Conservation (phyloP, 1,140 invertebrate species). For the Scaptodrosophila lebanonensis region DNA sequence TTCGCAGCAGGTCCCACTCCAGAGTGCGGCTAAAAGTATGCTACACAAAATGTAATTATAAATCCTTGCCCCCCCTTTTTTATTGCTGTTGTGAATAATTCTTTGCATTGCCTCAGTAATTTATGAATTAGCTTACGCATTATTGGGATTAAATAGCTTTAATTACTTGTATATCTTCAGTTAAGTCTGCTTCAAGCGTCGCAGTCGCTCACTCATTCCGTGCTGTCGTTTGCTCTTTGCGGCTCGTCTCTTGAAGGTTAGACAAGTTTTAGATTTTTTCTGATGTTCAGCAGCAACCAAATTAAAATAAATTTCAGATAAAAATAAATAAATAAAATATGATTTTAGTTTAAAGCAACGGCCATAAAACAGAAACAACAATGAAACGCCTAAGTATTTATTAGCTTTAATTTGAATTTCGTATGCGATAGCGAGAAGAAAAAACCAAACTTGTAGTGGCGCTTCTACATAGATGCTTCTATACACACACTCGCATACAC, state of each 20-base stretch:
- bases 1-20: too few species aligned
- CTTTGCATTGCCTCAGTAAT: too few species aligned
- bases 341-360: slow-evolving; percentile 27
- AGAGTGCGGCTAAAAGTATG: slow-evolving; percentile 6
- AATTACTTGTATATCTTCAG: too few species aligned
- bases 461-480: slow-evolving; percentile 70
- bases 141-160: too few species aligned
- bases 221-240: slow-evolving; percentile 11
- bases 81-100: too few species aligned
- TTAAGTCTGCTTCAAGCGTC: too few species aligned
- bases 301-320: slow-evolving; percentile 63
- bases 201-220: too few species aligned
- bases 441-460: slow-evolving; percentile 60
- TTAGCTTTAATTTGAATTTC: slow-evolving; percentile 73
- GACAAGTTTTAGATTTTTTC: slow-evolving; percentile 54
- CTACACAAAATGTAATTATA: background rate
- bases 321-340: slow-evolving; percentile 46
- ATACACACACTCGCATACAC: slow-evolving; percentile 34
- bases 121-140: too few species aligned
- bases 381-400: slow-evolving; percentile 64
- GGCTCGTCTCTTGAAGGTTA: slow-evolving; percentile 50
- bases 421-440: slow-evolving; percentile 54
- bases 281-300: slow-evolving; percentile 16
- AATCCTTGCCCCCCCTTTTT: too few species aligned
- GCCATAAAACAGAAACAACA: slow-evolving; percentile 13